Conservation (phyloP, 1,140 invertebrate species). For the Oedothorax gibbosus region DNA sequence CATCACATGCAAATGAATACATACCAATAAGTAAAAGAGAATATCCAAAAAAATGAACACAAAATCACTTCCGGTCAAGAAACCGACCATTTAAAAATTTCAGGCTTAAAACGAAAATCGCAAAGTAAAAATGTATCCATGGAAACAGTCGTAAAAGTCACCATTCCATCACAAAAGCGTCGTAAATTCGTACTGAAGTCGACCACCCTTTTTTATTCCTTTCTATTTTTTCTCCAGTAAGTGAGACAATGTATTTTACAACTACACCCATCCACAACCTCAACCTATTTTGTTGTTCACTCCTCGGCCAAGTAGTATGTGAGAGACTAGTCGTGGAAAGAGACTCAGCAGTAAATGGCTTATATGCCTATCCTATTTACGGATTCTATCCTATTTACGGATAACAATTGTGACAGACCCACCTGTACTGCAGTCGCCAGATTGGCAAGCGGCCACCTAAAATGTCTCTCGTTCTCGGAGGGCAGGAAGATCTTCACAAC, state of each 20-base stretch:
- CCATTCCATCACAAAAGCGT: constrained; percentile 10
- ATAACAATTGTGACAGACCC: too few species aligned
- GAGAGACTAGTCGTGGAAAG: too few species aligned
- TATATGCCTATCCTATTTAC: too few species aligned
- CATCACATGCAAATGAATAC: too few species aligned
- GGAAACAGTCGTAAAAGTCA: constrained; percentile 22
- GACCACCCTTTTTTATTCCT: not conserved
- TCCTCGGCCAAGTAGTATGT: not conserved
- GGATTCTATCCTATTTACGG: too few species aligned
- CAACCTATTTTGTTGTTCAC: constrained; percentile 26
- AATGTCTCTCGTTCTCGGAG: too few species aligned
- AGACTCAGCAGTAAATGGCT: too few species aligned
- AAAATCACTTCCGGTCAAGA: not conserved
- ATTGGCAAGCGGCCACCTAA: too few species aligned
- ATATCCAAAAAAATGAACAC: not conserved
- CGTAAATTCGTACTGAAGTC: constrained; percentile 20
- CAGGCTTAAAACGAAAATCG: constrained; percentile 14
- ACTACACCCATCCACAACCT: too few species aligned
- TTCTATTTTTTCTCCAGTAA: not conserved
- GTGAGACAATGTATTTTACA: constrained; percentile 31
- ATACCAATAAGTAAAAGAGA: too few species aligned
- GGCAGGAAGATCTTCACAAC: too few species aligned
- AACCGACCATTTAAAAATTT: constrained; percentile 4
- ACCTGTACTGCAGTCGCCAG: too few species aligned
- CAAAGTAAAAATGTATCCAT: constrained; percentile 28